Evolutionary conservation across 2,797 vertebrate genomes (phyloP).

Genomic region (Gymnoscopelus braueri): DNA sequence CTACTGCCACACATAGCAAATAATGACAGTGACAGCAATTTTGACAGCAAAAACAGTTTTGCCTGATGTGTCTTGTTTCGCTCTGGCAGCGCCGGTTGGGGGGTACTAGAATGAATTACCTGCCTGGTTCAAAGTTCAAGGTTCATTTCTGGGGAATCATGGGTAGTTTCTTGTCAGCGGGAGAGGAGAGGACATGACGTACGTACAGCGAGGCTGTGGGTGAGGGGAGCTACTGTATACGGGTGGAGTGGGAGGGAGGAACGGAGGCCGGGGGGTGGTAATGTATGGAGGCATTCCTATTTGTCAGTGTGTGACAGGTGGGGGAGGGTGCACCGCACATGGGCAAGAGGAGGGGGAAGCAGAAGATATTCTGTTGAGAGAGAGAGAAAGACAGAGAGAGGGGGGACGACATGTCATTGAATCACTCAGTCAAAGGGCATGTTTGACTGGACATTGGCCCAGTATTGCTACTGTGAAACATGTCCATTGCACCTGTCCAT

Average conservation of each 20-base stretch:
- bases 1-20: background rate
- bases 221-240: slow-evolving; percentile 50
- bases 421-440: slow-evolving; percentile 25
- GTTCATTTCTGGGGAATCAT: slow-evolving; percentile 46
- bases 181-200: no score
- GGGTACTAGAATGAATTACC: slow-evolving; percentile 1
- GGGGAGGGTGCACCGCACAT: slow-evolving; percentile 45
- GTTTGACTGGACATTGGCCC: slow-evolving; percentile 7
- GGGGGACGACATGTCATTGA: slow-evolving; percentile 7
- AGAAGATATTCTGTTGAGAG: slow-evolving; percentile 29
- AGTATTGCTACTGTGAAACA: slow-evolving; percentile 28
- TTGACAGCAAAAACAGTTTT: background rate
- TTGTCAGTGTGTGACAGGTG: slow-evolving; percentile 75
- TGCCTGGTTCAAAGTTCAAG: slow-evolving; percentile 44
- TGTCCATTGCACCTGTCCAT: slow-evolving; percentile 15
- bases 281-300: slow-evolving; percentile 67
- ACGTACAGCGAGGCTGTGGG: slow-evolving; percentile 49
- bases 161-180: background rate
- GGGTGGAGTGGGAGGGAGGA: slow-evolving; percentile 21
- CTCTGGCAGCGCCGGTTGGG: background rate
- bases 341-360: slow-evolving; percentile 30
- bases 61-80: background rate
- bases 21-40: background rate
- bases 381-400: background rate
- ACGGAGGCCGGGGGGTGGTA: slow-evolving; percentile 38